These are phyloP conservation scores for Drosophila rellima DNA, from an alignment of 2,888 invertebrate genomes.

Conservation along the genomic window DNA sequence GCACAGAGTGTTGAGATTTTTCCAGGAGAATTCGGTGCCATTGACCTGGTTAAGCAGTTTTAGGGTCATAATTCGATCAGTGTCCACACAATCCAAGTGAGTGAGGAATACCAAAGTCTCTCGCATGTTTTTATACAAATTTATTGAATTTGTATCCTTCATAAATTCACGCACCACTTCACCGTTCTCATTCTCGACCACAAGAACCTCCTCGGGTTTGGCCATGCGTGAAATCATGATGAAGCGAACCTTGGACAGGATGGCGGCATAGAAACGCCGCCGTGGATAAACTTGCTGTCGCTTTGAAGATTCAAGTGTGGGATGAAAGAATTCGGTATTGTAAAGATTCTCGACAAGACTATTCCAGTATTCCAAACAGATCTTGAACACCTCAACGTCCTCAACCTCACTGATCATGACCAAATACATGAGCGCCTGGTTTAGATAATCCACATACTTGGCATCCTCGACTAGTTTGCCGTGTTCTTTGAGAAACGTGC, in stretches of 20 bases:
- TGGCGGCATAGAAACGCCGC: conserved; percentile 91
- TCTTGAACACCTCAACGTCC: conserved; percentile 99
- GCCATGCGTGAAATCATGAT: conserved; percentile 99
- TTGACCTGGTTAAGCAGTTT: conserved; percentile 99
- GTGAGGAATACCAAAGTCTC: conserved; percentile 99
- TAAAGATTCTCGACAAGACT: conserved; percentile 96
- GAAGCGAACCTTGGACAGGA: conserved; percentile 94
- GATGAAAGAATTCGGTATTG: conserved; percentile 91
- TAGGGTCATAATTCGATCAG: conserved; percentile 99
- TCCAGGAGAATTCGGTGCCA: conserved; percentile 99
- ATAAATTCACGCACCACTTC: conserved; percentile 99
- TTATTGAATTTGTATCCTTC: conserved; percentile 99
- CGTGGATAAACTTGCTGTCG: conserved; percentile 86
- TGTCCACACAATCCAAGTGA: conserved; percentile 98
- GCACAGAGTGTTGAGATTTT: conserved; percentile 99
- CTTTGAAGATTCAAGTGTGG: conserved; percentile 81
- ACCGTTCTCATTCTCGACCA: conserved; percentile 99
- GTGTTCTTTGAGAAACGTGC: conserved; percentile 98
- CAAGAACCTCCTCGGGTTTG: conserved; percentile 99
- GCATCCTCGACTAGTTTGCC: conserved; percentile 94
- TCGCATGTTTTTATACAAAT: conserved; percentile 99
- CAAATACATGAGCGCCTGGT: conserved; percentile 94
- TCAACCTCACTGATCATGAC: conserved; percentile 98
- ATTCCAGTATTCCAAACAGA: conserved; percentile 99
- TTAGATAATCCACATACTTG: conserved; percentile 90